These are phyloP conservation scores for Syngnathus floridae DNA, from an alignment of 2,113 vertebrate genomes.

Conservation along the genomic window DNA sequence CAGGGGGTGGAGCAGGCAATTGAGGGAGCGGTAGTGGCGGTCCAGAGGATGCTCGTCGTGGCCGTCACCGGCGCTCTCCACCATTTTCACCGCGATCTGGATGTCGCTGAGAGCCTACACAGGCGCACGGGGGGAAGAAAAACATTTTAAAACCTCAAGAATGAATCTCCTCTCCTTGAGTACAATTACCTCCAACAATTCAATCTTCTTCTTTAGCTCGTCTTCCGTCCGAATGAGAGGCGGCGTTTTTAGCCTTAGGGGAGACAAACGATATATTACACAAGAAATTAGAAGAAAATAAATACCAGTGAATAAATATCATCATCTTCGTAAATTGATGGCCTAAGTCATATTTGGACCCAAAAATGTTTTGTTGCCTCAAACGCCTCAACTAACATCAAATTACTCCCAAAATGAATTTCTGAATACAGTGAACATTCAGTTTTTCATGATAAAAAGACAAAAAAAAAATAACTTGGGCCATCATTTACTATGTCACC, in stretches of 20 bases:
- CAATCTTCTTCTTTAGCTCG: constrained; percentile 80
- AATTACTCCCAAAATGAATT: too few relatives aligned
- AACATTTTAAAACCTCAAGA: too few relatives aligned
- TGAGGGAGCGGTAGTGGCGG: constrained; percentile 74
- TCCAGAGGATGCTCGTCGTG: constrained; percentile 78
- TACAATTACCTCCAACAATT: constrained; percentile 77
- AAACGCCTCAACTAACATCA: too few relatives aligned
- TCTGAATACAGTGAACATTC: too few relatives aligned
- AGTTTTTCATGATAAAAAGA: background rate
- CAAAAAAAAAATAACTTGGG: background rate
- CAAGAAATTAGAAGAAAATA: background rate
- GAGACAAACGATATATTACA: background rate
- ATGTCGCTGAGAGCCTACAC: constrained; percentile 82
- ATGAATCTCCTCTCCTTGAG: too few relatives aligned
- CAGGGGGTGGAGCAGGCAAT: constrained; percentile 72
- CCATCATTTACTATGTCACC: background rate
- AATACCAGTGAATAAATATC: background rate
- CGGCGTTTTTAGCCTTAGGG: constrained; percentile 72
- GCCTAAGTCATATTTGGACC: too few relatives aligned
- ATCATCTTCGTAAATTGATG: too few relatives aligned
- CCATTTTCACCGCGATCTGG: constrained; percentile 82
- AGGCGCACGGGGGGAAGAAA: background rate
- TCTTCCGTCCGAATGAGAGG: constrained; percentile 77
- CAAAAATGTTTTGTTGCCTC: too few relatives aligned
- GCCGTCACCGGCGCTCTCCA: constrained; percentile 63